Conservation (phyloP, 2,113 vertebrate genomes). For the Hippotragus niger region DNA sequence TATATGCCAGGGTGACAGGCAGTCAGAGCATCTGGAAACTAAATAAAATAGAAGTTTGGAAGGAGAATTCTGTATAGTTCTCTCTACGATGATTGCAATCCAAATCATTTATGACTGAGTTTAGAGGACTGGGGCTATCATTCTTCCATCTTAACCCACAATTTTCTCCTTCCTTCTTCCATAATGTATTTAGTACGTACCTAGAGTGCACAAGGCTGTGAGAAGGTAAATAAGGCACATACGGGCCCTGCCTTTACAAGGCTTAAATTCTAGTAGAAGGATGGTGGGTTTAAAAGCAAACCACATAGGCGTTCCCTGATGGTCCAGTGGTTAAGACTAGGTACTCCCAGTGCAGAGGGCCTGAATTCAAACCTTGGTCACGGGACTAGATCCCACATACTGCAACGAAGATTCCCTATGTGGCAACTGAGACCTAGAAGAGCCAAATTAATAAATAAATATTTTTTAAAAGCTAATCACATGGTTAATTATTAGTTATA, state of each 20-base stretch:
- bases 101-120: background rate
- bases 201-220: background rate
- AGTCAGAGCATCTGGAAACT: background rate
- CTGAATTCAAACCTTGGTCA: background rate
- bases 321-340: background rate
- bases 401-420: background rate
- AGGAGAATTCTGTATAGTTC: background rate
- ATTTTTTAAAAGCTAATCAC: background rate
- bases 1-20: background rate
- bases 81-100: background rate
- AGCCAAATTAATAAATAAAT: background rate
- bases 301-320: background rate
- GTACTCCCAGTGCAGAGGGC: background rate
- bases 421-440: background rate
- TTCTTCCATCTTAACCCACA: background rate
- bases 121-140: background rate
- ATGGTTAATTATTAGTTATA: background rate
- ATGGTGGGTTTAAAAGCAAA: background rate
- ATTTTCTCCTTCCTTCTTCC: background rate
- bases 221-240: background rate
- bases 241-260: background rate
- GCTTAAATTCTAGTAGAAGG: background rate
- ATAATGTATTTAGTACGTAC: background rate
- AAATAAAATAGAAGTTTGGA: background rate
- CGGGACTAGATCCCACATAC: background rate